A percentile compares a stretch with the other conserved stretches of the same genome.
Conservation (phyloP, 2,113 vertebrate genomes). For the Rhea pennata region DNA sequence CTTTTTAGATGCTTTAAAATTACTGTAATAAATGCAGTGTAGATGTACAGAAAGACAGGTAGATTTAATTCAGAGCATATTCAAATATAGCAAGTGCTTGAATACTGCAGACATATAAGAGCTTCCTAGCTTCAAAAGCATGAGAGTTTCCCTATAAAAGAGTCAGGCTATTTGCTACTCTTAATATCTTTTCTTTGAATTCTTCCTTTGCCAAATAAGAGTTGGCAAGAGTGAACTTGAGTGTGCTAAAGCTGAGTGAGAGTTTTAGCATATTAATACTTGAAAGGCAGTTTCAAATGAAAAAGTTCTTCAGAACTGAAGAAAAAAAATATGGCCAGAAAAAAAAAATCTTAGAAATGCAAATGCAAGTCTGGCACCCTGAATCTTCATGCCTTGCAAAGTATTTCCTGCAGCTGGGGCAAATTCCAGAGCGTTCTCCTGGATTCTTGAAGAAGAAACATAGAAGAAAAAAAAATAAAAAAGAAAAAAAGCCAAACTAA, state of each 20-base stretch:
- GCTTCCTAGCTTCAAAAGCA: not conserved
- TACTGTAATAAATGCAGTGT: not conserved
- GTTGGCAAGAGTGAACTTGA: not conserved
- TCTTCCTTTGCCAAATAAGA: not conserved
- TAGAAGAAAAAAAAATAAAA: not conserved
- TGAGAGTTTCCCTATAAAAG: not conserved
- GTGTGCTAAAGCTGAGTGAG: not conserved
- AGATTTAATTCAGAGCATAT: not conserved
- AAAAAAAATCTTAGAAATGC: slow-evolving; percentile 23
- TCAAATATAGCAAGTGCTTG: not conserved
- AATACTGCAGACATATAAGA: not conserved
- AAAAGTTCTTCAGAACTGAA: not conserved
- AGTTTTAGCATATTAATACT: slow-evolving; percentile 1
- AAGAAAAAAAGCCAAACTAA: not conserved
- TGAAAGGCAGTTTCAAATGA: slow-evolving; percentile 12
- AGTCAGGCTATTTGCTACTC: not conserved
- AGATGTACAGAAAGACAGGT: not conserved
- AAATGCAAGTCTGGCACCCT: not conserved
- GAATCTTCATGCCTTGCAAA: not conserved
- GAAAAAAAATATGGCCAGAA: not conserved
- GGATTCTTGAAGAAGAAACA: not conserved
- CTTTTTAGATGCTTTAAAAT: not conserved
- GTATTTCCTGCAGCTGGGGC: not conserved
- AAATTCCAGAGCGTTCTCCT: not conserved
- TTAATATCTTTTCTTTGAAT: slow-evolving; percentile 26